A percentile compares a stretch with the other conserved stretches of the same genome.
These are phyloP conservation scores for Sminthurides aquaticus DNA, from an alignment of 2,888 invertebrate species.

Conservation along the genomic window DNA sequence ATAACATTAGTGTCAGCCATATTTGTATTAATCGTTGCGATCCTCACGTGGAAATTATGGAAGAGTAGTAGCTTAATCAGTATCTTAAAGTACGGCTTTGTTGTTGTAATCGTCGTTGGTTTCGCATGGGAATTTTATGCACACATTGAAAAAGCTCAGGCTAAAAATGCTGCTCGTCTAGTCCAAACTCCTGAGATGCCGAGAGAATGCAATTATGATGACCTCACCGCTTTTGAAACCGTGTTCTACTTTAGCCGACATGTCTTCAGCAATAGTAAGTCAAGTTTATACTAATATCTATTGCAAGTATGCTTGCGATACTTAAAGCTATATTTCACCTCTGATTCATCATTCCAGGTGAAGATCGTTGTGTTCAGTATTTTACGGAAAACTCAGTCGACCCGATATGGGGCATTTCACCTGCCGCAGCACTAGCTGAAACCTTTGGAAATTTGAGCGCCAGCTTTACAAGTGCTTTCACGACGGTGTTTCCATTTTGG, in stretches of 20 bases:
- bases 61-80: background rate
- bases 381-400: conserved; percentile 34
- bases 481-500: conserved; percentile 29
- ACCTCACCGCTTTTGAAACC: conserved; percentile 21
- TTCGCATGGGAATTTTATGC: conserved; percentile 37
- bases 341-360: conserved; percentile 18
- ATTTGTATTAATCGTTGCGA: conserved; percentile 24
- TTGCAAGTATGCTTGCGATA: background rate
- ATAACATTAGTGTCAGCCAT: conserved; percentile 15
- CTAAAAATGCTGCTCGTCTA: conserved; percentile 32
- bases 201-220: conserved; percentile 38
- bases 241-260: conserved; percentile 28
- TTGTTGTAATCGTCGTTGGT: conserved; percentile 34
- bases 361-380: conserved; percentile 36
- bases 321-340: too few relatives aligned
- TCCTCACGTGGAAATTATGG: conserved; percentile 21
- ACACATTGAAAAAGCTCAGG: conserved; percentile 32
- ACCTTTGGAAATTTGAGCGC: conserved; percentile 24
- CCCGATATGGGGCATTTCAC: conserved; percentile 38
- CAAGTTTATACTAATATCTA: too few relatives aligned
- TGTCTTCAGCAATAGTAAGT: conserved; percentile 28
- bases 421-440: conserved; percentile 34
- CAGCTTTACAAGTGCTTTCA: conserved; percentile 15
- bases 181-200: conserved; percentile 32
- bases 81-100: conserved; percentile 29